Evolutionary conservation across 2,888 invertebrate species (phyloP), one percentile per base, ranked within the genome.

Genomic region (Catocala fraxini): DNA sequence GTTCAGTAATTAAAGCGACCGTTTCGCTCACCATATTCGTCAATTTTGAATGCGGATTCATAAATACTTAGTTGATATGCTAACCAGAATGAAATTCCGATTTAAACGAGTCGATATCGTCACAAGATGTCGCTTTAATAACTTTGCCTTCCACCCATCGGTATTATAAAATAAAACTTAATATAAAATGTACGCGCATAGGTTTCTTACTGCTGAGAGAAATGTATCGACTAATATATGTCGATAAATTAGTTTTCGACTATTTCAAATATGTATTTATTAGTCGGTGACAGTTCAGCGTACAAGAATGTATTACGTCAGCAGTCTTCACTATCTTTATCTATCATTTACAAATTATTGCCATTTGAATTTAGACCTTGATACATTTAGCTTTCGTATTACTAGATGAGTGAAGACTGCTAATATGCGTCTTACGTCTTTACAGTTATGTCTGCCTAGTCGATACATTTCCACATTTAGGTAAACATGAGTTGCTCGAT

Each of bases 111-210:
- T 25, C 9, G 35, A 39, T 39, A 39, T 39, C 9, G 35, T 39
- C 35, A 39, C 6, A 39, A 39, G 35, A 39, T 39, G 35, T 6
- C 35, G 35, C 35, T 60, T 60, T 6, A 7, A 39, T 39, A 6
- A 39, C 35, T 39, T 39, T 39, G 35, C 6, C 35, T 39, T 9
- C 35, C 9, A 39, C 35, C 35, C 35, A 7, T 6, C 35, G 7
- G 35, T 9, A 65, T 56, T 71, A 76, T 59, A 63, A 73, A 67
- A 55, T 46, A 15, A 46, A 46, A 57, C 59, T 70, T 73, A 60
- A 55, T 58, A 57, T 58, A 63, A 59, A 60, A 46, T 35, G 61
- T 62, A 6, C 63, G 67, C 62, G 67, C 67, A 67, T 42, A 55
- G 5, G 2, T 41, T 59, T 10, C 43, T 15, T 3, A 12, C 34